Percentiles rank a stretch among this genome's conserved stretches.
These are phyloP conservation scores for Stichodactyla mertensii DNA, from an alignment of 64 coral and sea anemone species.

Conservation along the genomic window DNA sequence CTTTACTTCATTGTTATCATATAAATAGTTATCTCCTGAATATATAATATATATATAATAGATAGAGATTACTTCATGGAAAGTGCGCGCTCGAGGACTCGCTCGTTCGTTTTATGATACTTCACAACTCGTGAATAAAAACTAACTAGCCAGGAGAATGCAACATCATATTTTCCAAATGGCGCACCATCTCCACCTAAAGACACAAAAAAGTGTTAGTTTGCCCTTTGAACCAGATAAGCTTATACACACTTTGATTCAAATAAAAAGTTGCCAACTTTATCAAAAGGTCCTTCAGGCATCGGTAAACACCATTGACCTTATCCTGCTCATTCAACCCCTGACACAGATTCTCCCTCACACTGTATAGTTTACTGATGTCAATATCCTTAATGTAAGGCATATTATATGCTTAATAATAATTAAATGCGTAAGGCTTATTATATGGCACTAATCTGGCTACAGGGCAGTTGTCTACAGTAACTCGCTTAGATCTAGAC, in stretches of 20 bases:
- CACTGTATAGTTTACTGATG: slow-evolving; percentile 17
- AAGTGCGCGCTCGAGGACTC: too few relatives aligned
- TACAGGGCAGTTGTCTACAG: neutral
- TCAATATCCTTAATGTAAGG: neutral
- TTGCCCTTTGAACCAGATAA: slow-evolving; percentile 11
- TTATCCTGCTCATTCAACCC: slow-evolving; percentile 17
- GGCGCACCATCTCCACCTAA: slow-evolving; percentile 32
- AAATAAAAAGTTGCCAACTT: slow-evolving; percentile 25
- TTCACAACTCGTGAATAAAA: too few relatives aligned
- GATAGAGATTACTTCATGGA: too few relatives aligned
- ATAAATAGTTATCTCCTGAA: too few relatives aligned
- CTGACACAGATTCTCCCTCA: slow-evolving; percentile 1
- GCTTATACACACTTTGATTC: slow-evolving; percentile 6
- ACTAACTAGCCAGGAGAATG: slow-evolving; percentile 23
- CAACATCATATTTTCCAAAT: slow-evolving; percentile 37
- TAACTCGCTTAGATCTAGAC: slow-evolving; percentile 14
- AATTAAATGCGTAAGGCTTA: too few relatives aligned
- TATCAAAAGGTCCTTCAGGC: neutral
- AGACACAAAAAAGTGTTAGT: slow-evolving; percentile 41
- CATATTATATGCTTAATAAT: too few relatives aligned
- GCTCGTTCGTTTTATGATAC: too few relatives aligned
- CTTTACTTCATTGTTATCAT: too few relatives aligned
- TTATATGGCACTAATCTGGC: neutral
- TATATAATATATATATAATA: too few relatives aligned
- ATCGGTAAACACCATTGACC: slow-evolving; percentile 33